Percentiles rank a stretch among this genome's conserved stretches.
phyloP scores from a whole-genome alignment of 2,797 vertebrate species.

The Apogon talboti region DNA sequence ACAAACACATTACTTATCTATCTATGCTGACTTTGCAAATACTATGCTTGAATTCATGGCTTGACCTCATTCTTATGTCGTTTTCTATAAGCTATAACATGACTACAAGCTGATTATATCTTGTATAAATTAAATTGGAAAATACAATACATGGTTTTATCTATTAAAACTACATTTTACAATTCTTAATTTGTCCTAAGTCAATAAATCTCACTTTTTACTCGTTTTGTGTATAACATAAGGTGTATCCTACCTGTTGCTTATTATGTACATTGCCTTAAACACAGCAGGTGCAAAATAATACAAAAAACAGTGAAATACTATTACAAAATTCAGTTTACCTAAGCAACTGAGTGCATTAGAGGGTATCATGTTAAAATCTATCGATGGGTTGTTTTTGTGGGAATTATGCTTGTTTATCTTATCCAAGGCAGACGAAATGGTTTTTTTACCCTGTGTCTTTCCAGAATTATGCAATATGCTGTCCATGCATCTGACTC shows the following conservation, averaged over 20 bases:
- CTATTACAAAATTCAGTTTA: background rate
- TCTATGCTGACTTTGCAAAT: conserved; percentile 35
- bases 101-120: too few relatives aligned
- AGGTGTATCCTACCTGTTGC: conserved; percentile 31
- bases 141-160: too few relatives aligned
- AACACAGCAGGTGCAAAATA: background rate
- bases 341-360: background rate
- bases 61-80: conserved; percentile 12
- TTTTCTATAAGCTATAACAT: background rate
- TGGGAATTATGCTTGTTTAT: conserved; percentile 5
- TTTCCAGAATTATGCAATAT: conserved; percentile 23
- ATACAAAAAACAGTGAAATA: background rate
- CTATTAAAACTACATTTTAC: background rate
- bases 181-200: background rate
- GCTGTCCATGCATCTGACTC: conserved; percentile 23
- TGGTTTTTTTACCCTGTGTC: background rate
- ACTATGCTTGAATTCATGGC: conserved; percentile 32
- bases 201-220: background rate
- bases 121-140: too few relatives aligned
- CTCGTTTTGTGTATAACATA: background rate
- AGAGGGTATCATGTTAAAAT: background rate
- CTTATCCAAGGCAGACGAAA: conserved; percentile 8
- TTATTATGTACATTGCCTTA: too few relatives aligned
- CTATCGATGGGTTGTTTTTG: background rate
- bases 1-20: conserved; percentile 3